Evolutionary conservation across 2,888 invertebrate genomes (phyloP), one percentile per base, ranked within the genome.

Genomic region (Diaprepes abbreviatus): DNA sequence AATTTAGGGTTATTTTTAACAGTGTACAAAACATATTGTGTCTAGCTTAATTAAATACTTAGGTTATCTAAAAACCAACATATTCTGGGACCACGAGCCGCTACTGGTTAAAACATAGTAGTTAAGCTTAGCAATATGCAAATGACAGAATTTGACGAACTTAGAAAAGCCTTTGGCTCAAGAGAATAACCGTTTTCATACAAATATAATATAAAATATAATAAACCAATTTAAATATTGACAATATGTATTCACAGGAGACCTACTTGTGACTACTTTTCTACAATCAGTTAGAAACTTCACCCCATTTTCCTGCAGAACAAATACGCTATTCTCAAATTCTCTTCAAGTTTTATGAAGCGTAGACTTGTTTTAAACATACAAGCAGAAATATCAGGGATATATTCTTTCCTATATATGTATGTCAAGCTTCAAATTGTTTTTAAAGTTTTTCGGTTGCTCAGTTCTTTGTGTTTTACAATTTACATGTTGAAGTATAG

Each of bases 221-320:
- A n/a, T n/a, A n/a, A n/a, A 24, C 3, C 24, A 24, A 5, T 24
- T 24, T 24, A 24, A 24, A 24, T 24, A 24, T 24, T 5, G 24
- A 5, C 3, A 24, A 24, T 3, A 24, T 24, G 5, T 1, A 40
- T 16, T 40, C 40, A 7, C 17, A 5, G 16, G 7, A 43, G 21
- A 21, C n/a, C 4, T 21, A 24, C 17, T 5, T 14, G 16, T 4
- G 28, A 28, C 14, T 28, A 28, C n/a, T 50, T 19, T 16, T 14
- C 14, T 14, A 28, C 12, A 28, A 50, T 50, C 28, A 31, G 28
- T 50, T 50, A 50, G 48, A 50, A 50, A 50, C 48, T 50, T 50
- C 48, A 6, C 14, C 14, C 48, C 24, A 16, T 45, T 45, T 24
- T 24, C 24, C 12, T 24, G 10, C 48, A 14, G 9, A 50, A 50